Evolutionary conservation across 2,888 invertebrate genomes (phyloP).

Genomic region (Andricus curvator): DNA sequence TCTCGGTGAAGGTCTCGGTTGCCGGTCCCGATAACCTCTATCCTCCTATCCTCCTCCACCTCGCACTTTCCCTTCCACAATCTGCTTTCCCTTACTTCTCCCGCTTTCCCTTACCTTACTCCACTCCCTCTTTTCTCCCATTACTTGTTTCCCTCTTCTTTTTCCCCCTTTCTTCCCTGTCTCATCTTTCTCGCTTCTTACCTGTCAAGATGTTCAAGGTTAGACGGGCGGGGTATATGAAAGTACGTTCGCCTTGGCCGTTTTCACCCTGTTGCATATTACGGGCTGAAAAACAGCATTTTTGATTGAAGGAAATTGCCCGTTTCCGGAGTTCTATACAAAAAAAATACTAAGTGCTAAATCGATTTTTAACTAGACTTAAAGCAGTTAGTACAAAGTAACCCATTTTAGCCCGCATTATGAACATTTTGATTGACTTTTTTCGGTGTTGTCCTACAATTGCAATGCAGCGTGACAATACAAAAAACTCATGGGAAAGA

Average conservation of each 20-base stretch:
- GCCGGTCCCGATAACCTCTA: conserved; percentile 45
- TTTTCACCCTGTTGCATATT: neutral
- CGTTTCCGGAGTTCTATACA: too few species aligned
- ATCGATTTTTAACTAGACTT: too few species aligned
- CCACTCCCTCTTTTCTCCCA: conserved; percentile 24
- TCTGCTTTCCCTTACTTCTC: conserved; percentile 47
- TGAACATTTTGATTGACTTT: too few species aligned
- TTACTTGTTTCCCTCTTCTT: neutral
- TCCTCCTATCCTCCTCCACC: conserved; percentile 55
- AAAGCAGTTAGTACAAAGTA: too few species aligned
- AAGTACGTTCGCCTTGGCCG: neutral
- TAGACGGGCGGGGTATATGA: neutral
- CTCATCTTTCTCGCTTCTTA: conserved; percentile 28
- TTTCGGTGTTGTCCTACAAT: too few species aligned
- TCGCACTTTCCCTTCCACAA: neutral
- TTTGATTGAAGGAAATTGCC: too few species aligned
- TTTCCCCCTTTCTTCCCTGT: conserved; percentile 14
- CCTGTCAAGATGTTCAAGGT: conserved; percentile 9
- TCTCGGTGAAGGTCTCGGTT: conserved; percentile 64
- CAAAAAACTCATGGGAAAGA: too few species aligned
- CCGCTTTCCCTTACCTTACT: conserved; percentile 37
- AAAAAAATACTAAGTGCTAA: too few species aligned
- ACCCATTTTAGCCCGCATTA: too few species aligned
- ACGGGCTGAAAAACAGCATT: too few species aligned
- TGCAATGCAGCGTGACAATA: too few species aligned